Evolutionary conservation across 1,140 invertebrate genomes (phyloP).

Genomic region (Colletes gigas): DNA sequence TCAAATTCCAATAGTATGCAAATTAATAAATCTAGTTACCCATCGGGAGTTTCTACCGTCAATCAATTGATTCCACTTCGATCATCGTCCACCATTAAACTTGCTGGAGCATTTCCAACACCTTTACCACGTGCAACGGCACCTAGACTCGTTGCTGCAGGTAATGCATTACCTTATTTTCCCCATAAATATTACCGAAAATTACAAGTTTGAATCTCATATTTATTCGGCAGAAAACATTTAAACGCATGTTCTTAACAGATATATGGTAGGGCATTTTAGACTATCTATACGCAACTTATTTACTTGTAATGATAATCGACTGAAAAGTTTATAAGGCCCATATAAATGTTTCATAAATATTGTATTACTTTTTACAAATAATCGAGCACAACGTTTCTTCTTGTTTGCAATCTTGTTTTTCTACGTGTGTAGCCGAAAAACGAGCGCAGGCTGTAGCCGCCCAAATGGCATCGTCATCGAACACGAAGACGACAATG

Average conservation of each 20-base stretch:
- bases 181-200: too few species aligned
- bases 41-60: constrained; percentile 70
- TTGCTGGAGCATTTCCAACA: constrained; percentile 73
- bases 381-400: background rate
- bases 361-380: too few species aligned
- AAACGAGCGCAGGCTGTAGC: constrained; percentile 76
- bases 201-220: background rate
- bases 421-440: constrained; percentile 66
- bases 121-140: constrained; percentile 79
- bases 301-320: too few species aligned
- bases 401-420: background rate
- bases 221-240: too few species aligned
- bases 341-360: too few species aligned
- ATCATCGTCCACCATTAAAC: constrained; percentile 73
- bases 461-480: constrained; percentile 78
- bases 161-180: constrained; percentile 64
- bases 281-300: too few species aligned
- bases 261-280: too few species aligned
- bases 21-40: constrained; percentile 72
- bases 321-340: too few species aligned
- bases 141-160: constrained; percentile 81
- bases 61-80: constrained; percentile 77
- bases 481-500: constrained; percentile 84
- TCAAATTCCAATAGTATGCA: constrained; percentile 70
- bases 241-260: too few species aligned